Conservation (phyloP, 2,797 vertebrate genomes). For the Triplophysa bombifrons region DNA sequence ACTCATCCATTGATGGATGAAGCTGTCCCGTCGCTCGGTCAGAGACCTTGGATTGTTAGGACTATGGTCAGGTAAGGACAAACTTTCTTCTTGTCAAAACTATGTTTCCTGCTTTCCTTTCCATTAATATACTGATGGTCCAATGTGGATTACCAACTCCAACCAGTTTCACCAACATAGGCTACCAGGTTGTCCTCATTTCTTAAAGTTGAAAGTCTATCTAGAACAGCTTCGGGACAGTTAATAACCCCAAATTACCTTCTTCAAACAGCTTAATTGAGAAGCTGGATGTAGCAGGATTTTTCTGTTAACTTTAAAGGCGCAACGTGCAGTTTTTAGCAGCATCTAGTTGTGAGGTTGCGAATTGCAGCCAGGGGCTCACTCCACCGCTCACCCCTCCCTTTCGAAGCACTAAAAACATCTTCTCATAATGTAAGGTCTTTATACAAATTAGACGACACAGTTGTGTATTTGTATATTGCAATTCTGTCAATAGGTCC, state of each 20-base stretch:
- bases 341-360: no score
- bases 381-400: no score
- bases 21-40: conserved; percentile 86
- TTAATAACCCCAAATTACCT: background rate
- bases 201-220: background rate
- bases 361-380: no score
- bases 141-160: background rate
- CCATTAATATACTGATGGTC: background rate
- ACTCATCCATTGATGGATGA: conserved; percentile 96
- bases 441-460: no score
- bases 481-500: no score
- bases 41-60: conserved; percentile 89
- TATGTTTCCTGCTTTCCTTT: no score
- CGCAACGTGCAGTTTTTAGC: no score
- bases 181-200: no score
- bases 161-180: background rate
- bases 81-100: no score
- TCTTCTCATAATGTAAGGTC: no score
- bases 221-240: background rate
- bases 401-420: no score
- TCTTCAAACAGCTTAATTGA: background rate
- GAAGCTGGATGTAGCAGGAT: background rate
- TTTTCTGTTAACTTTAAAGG: background rate
- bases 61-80: conserved; percentile 87
- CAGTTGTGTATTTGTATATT: no score